A percentile compares a stretch with the other conserved stretches of the same genome.
These are phyloP conservation scores for Drosophila repletoides DNA, from an alignment of 1,140 invertebrate species.

Conservation along the genomic window DNA sequence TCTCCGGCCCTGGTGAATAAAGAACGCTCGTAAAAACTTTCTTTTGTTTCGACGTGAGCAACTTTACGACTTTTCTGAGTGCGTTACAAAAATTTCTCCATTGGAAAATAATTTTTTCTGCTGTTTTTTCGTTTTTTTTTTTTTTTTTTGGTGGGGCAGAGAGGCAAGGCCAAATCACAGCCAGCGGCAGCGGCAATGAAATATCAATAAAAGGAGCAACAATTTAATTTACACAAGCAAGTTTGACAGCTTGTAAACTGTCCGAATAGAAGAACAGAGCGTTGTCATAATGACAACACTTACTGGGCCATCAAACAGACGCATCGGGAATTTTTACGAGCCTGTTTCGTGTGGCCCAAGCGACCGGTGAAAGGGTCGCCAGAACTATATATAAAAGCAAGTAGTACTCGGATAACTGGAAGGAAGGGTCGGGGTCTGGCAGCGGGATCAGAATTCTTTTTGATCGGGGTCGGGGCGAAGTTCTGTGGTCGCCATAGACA, in stretches of 20 bases:
- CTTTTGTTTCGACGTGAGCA: slow-evolving; percentile 69
- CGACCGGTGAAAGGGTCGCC: slow-evolving; percentile 51
- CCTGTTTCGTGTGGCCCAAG: slow-evolving; percentile 25
- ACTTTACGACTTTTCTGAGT: slow-evolving; percentile 76
- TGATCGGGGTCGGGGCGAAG: slow-evolving; percentile 7
- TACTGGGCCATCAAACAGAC: slow-evolving; percentile 50
- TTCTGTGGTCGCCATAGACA: slow-evolving; percentile 25
- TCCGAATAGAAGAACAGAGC: slow-evolving; percentile 7
- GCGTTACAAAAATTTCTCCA: slow-evolving; percentile 35
- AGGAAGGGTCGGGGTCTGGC: not conserved
- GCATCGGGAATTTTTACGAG: slow-evolving; percentile 72
- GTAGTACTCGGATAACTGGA: not conserved
- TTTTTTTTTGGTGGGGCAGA: not conserved
- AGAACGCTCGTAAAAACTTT: slow-evolving; percentile 74
- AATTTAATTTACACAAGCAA: slow-evolving; percentile 78
- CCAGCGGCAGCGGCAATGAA: slow-evolving; percentile 48
- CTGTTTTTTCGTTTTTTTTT: not conserved
- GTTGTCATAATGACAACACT: slow-evolving; percentile 69
- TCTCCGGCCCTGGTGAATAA: not conserved
- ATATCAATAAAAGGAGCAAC: slow-evolving; percentile 77
- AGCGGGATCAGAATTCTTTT: slow-evolving; percentile 6
- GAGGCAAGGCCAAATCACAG: slow-evolving; percentile 44
- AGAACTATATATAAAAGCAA: too few species aligned
- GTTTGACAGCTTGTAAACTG: slow-evolving; percentile 65
- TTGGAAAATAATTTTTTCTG: not conserved